phyloP scores from a whole-genome alignment of 2,888 invertebrate genomes.

The Papilio elwesi region DNA sequence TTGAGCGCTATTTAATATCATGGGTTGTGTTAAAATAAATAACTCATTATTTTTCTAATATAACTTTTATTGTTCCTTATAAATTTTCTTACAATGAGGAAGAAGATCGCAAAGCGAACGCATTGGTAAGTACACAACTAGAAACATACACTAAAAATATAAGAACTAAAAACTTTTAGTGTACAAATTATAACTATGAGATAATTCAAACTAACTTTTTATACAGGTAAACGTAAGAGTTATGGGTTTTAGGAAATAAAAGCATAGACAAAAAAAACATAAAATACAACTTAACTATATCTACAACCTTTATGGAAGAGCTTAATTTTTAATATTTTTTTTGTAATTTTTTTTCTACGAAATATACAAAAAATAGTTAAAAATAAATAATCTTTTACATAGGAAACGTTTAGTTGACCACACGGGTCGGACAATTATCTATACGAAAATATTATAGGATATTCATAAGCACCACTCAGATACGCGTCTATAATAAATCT shows the following conservation, averaged over 20 bases:
- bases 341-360: conserved; percentile 58
- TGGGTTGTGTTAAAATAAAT: conserved; percentile 42
- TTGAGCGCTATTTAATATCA: background rate
- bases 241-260: conserved; percentile 55
- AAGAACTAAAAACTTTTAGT: conserved; percentile 68
- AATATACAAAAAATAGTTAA: conserved; percentile 78
- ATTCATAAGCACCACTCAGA: conserved; percentile 37
- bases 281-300: conserved; percentile 70
- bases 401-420: conserved; percentile 68
- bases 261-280: conserved; percentile 50
- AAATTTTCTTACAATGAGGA: conserved; percentile 81
- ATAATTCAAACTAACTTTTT: conserved; percentile 75
- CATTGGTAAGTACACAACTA: conserved; percentile 53
- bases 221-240: conserved; percentile 67
- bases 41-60: conserved; percentile 63
- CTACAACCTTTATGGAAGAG: conserved; percentile 79
- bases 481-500: conserved; percentile 6
- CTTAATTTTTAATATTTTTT: conserved; percentile 56
- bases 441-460: conserved; percentile 43
- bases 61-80: conserved; percentile 81
- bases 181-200: conserved; percentile 74
- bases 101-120: conserved; percentile 80
- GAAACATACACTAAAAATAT: conserved; percentile 65
- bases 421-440: conserved; percentile 57
- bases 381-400: conserved; percentile 80